Base-by-base conservation (phyloP, 1,140 invertebrate species). In the Pseudomyrmex gracilis region DNA sequence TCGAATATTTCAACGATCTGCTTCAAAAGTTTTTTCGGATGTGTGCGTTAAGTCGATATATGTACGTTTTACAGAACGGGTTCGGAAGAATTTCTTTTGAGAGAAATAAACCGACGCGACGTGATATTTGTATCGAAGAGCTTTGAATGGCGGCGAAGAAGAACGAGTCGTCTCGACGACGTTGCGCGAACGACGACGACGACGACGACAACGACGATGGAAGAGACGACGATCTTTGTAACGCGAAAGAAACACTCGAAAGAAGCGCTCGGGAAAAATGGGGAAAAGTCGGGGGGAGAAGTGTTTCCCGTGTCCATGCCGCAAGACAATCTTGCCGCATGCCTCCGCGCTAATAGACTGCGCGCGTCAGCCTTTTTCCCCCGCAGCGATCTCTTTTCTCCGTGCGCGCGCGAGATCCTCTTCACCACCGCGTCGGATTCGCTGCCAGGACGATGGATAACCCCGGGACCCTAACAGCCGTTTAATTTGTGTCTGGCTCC, bases 401-500 rank as follows among this genome's bases (percentile, higher is more conserved):
- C 9, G 45, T 15, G 13, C 51, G 34, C 53, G 43, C 1, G 60
- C 76, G 60, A 64, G 71, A 63, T 55, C 73, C 58, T 55, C 53
- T 68, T 66, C 9, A 34, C 34, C 34, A 34, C 63, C 2, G 22
- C 43, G 68, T 88, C 63, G 49, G 86, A 89, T 89, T 89, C 84
- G 67, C 84, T 53, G 84, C 77, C 61, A 83, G 78, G 84, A 88
- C 87, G 87, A 89, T 89, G 87, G 87, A 89, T 89, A 85, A 88
- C 86, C 61, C 77, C 84, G 58, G 53, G 66, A 55, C 86, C 78
- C 73, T 89, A 89, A 89, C 87, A 89, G 87, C 83, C 86, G 87
- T 89, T 89, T 89, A 89, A 89, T 89, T 89, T 89, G 86, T 89
- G 86, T 89, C 87, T 89, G 73, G 86, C 83, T 83, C 83, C 57